A percentile compares a stretch with the other conserved stretches of the same genome.
These are phyloP conservation scores for Melanotaenia maccullochi DNA, from an alignment of 2,797 vertebrate genomes.

Conservation along the genomic window DNA sequence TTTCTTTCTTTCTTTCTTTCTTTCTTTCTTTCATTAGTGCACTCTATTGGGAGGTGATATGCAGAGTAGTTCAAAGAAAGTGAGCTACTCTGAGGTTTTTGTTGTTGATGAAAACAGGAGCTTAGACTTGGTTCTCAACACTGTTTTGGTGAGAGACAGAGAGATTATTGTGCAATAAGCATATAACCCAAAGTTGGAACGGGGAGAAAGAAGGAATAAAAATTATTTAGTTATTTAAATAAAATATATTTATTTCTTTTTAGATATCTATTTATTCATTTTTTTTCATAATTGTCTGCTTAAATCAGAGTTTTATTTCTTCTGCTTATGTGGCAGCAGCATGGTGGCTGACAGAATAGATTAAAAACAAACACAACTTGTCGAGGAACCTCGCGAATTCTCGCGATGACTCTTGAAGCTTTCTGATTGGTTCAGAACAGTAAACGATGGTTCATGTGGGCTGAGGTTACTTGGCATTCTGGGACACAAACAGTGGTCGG, in stretches of 20 bases:
- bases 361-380: slow-evolving; percentile 43
- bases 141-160: background rate
- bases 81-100: background rate
- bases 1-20: too few relatives aligned
- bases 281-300: too few relatives aligned
- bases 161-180: background rate
- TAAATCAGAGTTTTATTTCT: background rate
- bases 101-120: background rate
- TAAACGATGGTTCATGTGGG: slow-evolving; percentile 54
- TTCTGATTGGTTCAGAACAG: slow-evolving; percentile 53
- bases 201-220: too few relatives aligned
- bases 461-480: slow-evolving; percentile 78
- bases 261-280: too few relatives aligned
- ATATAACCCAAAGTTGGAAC: background rate
- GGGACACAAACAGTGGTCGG: slow-evolving; percentile 84
- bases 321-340: slow-evolving; percentile 27
- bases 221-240: too few relatives aligned
- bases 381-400: background rate
- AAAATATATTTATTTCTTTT: too few relatives aligned
- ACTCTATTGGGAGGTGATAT: background rate
- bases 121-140: background rate
- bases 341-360: slow-evolving; percentile 1
- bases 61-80: background rate
- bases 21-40: too few relatives aligned
- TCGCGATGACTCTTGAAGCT: slow-evolving; percentile 62